Evolutionary conservation across 2,113 vertebrate genomes (phyloP), one percentile per base, ranked within the genome.

Genomic region (Edolisoma coerulescens): DNA sequence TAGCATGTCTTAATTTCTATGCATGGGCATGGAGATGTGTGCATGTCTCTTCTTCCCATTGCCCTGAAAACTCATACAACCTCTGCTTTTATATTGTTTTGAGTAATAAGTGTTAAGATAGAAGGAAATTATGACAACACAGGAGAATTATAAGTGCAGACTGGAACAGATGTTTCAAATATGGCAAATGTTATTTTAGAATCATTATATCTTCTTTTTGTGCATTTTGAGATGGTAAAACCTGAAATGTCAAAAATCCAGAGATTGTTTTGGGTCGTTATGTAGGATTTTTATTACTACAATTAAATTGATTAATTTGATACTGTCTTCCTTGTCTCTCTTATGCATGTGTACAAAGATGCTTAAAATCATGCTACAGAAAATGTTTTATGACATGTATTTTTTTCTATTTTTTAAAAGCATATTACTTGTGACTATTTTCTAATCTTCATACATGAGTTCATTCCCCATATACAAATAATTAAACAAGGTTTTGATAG

Each of bases 131-230:
- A 91, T 44, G 35, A 73, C 79, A 91, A 80, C 78, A 79, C 4
- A 5, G 28, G 37, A 89, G 70, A 79, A 83, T 26, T 83, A 23
- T 37, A 95, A 93, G 39, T 56, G 74, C 37, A 93, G 67, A 57
- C n/a, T 65, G 37, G 3, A 96, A 35, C 92, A 97, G 90, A 94
- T 93, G 92, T 90, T 95, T 79, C 70, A 92, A 83, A 85, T 88
- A 85, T 0, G 5, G 70, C 45, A 93, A 96, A 88, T 65, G 78
- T 90, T 95, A 49, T 61, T 91, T 90, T 83, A 88, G 70, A 32
- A 88, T 90, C 54, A n/a, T 90, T 93, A 24, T 61, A 85, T 80
- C 75, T 76, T 87, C 28, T 26, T 73, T 73, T 65, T 85, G 16
- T 65, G 69, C 1, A 1, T 83, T 90, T 92, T 53, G 24, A 85